Evolutionary conservation across 2,797 vertebrate genomes (phyloP).

Genomic region (Anas georgica): DNA sequence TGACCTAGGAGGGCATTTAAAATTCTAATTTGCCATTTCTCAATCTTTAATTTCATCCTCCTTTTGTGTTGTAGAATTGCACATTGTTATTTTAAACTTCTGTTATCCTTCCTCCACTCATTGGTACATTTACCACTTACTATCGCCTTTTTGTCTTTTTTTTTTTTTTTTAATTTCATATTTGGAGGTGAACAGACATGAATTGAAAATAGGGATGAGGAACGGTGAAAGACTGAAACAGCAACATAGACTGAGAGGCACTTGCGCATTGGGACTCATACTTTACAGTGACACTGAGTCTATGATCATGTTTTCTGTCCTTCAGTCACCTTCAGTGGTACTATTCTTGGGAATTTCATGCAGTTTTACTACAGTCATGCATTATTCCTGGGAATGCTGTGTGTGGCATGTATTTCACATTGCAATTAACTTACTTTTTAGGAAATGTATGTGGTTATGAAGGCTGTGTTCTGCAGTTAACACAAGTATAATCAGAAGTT

Average conservation of each 20-base stretch:
- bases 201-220: background rate
- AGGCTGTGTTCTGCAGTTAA: background rate
- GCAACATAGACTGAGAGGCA: background rate
- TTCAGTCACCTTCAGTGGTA: background rate
- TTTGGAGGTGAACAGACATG: background rate
- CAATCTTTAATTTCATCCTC: background rate
- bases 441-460: background rate
- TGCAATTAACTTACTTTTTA: background rate
- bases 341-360: background rate
- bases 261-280: background rate
- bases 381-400: background rate
- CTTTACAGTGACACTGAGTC: background rate
- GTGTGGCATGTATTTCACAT: background rate
- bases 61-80: background rate
- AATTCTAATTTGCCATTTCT: background rate
- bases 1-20: background rate
- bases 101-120: background rate
- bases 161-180: background rate
- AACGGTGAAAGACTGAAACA: background rate
- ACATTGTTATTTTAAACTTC: background rate
- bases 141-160: fast-evolving
- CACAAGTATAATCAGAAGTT: background rate
- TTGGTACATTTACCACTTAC: background rate
- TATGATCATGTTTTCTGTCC: background rate
- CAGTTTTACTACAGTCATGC: background rate